Evolutionary conservation across 37 sponge, comb jelly and placozoan species (phyloP), one percentile per base, ranked within the genome.

Genomic region (Halisarca cf. caerulea): DNA sequence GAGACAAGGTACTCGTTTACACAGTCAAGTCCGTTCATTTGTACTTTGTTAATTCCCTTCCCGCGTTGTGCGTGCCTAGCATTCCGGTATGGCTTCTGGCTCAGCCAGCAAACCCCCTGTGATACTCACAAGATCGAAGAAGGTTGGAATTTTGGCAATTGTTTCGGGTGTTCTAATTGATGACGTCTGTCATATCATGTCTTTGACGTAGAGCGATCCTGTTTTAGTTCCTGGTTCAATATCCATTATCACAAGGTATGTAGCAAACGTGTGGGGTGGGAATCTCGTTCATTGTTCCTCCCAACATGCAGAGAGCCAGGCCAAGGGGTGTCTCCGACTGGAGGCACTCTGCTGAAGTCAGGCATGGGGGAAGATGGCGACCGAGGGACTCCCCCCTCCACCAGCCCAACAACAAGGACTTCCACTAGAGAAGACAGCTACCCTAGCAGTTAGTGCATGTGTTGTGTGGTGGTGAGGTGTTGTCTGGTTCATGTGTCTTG

Each of bases 191-290:
- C 45, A 11, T 15, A 44, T 1, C 24, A 15, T 38, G 44, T 43
- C 24, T 20, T 41, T 8, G 15, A n/a, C 18, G 45, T 25, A 74
- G 77, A 40, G 42, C 25, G 77, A 74, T 11, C 77, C 77, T 1
- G 45, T 74, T 23, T 2, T 79, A 0, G 61, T 80, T 2, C 90
- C 90, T 1, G 92, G 92, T 43, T 85, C 85, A 2, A 78, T 91
- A 6, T 84, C 92, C 59, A 91, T 91, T 55, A 91, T 91, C 77
- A 88, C 81, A 33, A 59, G 92, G 79, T 86, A 37, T 25, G 73
- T n/a, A 21, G 25, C 43, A 0, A 39, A 24, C 72, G 72, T 71
- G 72, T 39, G 42, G 25, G 23, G 8, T n/a, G 72, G 57, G 0
- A 30, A n/a, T n/a, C 7, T 27, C 25, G n/a, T n/a, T n/a, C n/a